Base-by-base conservation (phyloP, 1,140 invertebrate genomes). In the Meloidogyne floridensis region DNA sequence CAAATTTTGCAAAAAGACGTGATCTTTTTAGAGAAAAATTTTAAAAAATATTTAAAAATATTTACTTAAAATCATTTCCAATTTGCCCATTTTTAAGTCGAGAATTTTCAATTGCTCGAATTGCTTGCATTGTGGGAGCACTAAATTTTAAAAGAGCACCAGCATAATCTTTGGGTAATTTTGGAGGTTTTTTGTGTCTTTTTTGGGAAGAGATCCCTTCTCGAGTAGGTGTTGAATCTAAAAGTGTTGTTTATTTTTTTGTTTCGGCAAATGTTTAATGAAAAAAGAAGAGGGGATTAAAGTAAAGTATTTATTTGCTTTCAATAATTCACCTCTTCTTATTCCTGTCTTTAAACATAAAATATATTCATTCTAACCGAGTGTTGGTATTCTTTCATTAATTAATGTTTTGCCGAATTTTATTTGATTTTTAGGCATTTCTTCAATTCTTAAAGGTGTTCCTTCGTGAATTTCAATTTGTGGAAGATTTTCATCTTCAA, bases 61-160 rank as follows among this genome's bases (percentile, higher is more conserved):
- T 13, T 47, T 18, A 77, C 84, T 81, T 86, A 43, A 86, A 85
- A 69, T 87, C 72, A 18, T 51, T 56, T 76, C 83, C 69, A 78
- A 85, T 65, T 43, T 69, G 32, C 47, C 83, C 59, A 7, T 73
- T 87, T 69, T 82, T 69, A 32, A 87, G 69, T 81, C 86, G 87
- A 20, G 77, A 86, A 53, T 83, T 85, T 77, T 86, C 85, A 77
- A 85, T 86, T 15, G 80, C 84, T 65, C 88, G 86, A 77, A 86
- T 84, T 11, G 85, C 83, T 7, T 81, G 82, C n/a, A 86, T 73
- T 42, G 85, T 86, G 9, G 79, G 69, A 32, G 42, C 13, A 72
- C 75, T 87, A 54, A 80, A 86, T 51, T 84, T 84, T 56, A 80
- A 73, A 51, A 83, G 72, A 32, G 81, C 59, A n/a, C 42, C 70